Evolutionary conservation across 1,140 invertebrate genomes (phyloP), one percentile per base, ranked within the genome.

Genomic region (Zophobas atratus): DNA sequence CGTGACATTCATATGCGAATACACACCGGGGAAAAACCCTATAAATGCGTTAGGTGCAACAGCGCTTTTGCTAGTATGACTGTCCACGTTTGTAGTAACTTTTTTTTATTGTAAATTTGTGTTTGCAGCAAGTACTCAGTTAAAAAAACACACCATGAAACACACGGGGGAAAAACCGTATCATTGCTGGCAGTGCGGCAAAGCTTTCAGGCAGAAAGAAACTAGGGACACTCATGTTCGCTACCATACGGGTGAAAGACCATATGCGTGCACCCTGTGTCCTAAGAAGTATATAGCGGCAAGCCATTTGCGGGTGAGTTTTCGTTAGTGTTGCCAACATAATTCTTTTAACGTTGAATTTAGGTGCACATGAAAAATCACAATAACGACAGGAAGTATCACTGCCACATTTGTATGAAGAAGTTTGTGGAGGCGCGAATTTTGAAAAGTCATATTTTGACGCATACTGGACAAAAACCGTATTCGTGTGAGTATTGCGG

Each of bases 221-320:
- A 86, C 85, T 8, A 80, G 85, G 2, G 90, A 91, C 78, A 91
- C 91, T 43, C 91, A 92, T 80, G 85, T 89, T n/a, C 89, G 91
- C 81, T 86, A 91, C 6, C 93, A 95, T 83, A 93, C 92, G 2
- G 93, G 93, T 1, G 92, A 92, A 82, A 85, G 90, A 39, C 91
- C 91, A 0, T 92, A 89, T 82, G 86, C 88, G 0, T 92, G 91
- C 79, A 87, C 86, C 0, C 87, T 89, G 0, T 92, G 91, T 82
- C 84, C 87, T 1, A 92, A 92, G 81, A 84, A 84, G 63, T 86
- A 86, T 74, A 84, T 84, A 33, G 84, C 84, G 0, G 82, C 80
- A 5, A 84, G 82, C 41, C 83, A 85, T 79, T 81, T 85, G 73
- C 77, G 84, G 70, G 83, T 84, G 79, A 73, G 77, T 75, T 53